Percentiles rank a stretch among this genome's conserved stretches.
phyloP scores from a whole-genome alignment of 2,888 invertebrate genomes.

The Morinoia aosen region DNA sequence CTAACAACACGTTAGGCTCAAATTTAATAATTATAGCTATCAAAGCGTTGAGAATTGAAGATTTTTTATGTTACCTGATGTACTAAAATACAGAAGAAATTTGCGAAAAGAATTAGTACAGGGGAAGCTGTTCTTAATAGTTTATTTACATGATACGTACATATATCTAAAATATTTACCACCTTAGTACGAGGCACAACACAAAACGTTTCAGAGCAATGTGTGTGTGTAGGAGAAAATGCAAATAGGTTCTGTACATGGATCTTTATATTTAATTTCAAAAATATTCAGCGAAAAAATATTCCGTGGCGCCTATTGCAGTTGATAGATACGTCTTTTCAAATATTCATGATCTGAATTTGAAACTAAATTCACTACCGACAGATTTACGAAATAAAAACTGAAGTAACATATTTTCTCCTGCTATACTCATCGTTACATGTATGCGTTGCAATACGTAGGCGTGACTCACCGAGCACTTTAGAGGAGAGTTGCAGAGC shows the following conservation, averaged over 20 bases:
- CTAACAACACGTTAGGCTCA: background rate
- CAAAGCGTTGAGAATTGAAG: background rate
- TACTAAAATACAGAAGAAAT: background rate
- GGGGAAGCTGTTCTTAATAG: background rate
- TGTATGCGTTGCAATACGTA: too few relatives aligned
- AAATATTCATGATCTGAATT: too few relatives aligned
- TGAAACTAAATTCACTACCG: too few relatives aligned
- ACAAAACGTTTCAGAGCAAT: background rate
- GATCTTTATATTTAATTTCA: too few relatives aligned
- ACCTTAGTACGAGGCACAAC: background rate
- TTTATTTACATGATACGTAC: background rate
- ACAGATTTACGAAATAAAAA: too few relatives aligned
- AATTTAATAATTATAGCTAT: background rate
- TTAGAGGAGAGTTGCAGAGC: background rate
- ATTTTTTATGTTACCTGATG: background rate
- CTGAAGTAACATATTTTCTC: too few relatives aligned
- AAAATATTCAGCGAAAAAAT: too few relatives aligned
- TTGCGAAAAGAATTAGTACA: background rate
- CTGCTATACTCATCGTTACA: too few relatives aligned
- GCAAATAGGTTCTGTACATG: too few relatives aligned
- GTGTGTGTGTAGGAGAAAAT: background rate
- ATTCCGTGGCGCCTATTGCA: too few relatives aligned
- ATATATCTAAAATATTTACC: background rate
- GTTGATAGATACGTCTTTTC: too few relatives aligned
- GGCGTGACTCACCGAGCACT: background rate